Evolutionary conservation across 2,113 vertebrate species (phyloP), one percentile per base, ranked within the genome.

Genomic region (Symphodus melops): DNA sequence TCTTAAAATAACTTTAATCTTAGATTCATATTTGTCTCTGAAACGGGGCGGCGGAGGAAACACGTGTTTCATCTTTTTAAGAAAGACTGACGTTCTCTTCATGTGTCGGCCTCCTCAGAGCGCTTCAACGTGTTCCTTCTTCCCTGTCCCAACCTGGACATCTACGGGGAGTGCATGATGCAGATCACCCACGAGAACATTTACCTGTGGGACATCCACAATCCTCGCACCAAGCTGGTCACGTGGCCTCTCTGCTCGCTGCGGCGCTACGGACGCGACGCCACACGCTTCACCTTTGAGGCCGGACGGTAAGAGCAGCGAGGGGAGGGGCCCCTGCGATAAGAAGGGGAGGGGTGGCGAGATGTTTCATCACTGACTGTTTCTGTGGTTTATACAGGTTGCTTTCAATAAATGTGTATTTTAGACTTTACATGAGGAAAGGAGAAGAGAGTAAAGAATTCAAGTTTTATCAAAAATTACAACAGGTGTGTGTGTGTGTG

Each of bases 131-230:
- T 99, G 44, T 99, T 98, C 86, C 94, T 99, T 53, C 98, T 99
- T 96, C 98, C 98, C 81, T 98, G 97, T 12, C 97, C 98, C 21
- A 99, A 98, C 92, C 94, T 99, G 95, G 98, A 99, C 92, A 98
- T 99, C 92, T 99, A 98, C 33, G 98, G 98, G 9, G 98, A 99
- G 93, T 99, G 98, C 93, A 98, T 97, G 74, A 98, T 99, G 97
- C 98, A 99, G 93, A 98, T 99, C 90, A 99, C 98, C 12, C 98
- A 98, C 37, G 98, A 99, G 91, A 99, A 99, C 93, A 99, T 99
- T 91, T 98, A 99, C 94, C 96, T 99, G 88, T 99, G 98, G 98
- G 98, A 99, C 85, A 96, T 99, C 82, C 97, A 98, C 94, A 98
- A 99, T 41, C 95, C 97, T 78, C 96, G 98, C 86, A 95, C 98